Conservation (phyloP, 2,113 vertebrate genomes). For the Cnemophilus loriae region DNA sequence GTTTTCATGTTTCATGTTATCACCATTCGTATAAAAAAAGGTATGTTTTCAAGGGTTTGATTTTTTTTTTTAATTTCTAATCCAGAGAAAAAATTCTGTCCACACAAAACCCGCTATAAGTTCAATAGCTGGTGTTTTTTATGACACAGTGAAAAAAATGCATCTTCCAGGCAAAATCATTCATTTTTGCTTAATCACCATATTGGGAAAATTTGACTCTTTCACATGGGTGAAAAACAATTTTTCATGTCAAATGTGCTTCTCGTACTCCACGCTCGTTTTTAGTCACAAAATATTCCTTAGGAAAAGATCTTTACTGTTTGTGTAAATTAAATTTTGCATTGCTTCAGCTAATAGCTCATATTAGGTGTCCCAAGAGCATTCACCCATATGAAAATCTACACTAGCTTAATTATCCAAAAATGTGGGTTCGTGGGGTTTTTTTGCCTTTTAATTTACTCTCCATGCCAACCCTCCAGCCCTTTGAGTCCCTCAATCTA, state of each 20-base stretch:
- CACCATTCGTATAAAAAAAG: not conserved
- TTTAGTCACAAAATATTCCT: not conserved
- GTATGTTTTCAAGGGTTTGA: not conserved
- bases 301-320: not conserved
- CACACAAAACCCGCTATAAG: not conserved
- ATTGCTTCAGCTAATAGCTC: not conserved
- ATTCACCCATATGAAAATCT: not conserved
- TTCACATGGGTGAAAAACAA: not conserved
- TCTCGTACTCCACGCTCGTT: not conserved
- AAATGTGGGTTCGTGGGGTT: not conserved
- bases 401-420: not conserved
- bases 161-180: not conserved
- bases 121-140: not conserved
- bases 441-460: not conserved
- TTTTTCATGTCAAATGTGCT: not conserved
- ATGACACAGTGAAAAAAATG: not conserved
- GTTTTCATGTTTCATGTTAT: not conserved
- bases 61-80: not conserved
- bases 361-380: not conserved
- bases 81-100: not conserved
- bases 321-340: not conserved
- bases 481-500: accelerated
- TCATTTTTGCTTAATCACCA: not conserved
- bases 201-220: not conserved
- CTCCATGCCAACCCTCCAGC: not conserved